Conservation (phyloP, 2,797 vertebrate species). For the Lepilemur septentrionalis region DNA sequence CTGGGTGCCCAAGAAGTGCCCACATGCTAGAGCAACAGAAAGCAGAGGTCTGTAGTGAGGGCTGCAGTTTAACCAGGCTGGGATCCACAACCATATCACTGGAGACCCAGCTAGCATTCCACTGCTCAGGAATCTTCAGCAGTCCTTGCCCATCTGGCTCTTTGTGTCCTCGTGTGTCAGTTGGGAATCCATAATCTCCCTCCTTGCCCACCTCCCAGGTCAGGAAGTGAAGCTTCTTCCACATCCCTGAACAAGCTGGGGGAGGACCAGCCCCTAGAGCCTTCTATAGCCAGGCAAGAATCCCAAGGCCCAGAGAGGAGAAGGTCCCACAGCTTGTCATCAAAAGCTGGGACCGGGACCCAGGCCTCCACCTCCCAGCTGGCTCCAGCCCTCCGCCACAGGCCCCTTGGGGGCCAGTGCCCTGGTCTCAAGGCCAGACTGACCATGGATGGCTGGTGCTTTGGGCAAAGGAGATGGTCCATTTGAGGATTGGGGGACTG, state of each 20-base stretch:
- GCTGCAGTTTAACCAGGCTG: conserved; percentile 79
- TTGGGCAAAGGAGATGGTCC: background rate
- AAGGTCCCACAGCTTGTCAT: background rate
- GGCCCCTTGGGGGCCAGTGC: no score
- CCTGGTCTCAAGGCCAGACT: background rate
- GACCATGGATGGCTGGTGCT: background rate
- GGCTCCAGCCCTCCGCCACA: background rate
- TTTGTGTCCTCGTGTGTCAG: background rate
- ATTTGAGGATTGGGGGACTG: background rate
- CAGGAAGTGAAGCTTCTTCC: background rate
- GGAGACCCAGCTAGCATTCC: conserved; percentile 82
- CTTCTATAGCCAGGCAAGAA: background rate
- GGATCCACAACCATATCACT: conserved; percentile 78
- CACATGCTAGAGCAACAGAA: background rate
- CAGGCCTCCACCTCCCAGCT: background rate
- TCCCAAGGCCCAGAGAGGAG: background rate
- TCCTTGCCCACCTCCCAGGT: background rate
- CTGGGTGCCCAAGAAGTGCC: background rate
- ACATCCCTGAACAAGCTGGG: background rate
- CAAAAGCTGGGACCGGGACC: background rate
- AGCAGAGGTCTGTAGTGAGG: conserved; percentile 81
- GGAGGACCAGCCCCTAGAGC: background rate
- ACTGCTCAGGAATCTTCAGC: background rate
- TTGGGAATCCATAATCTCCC: background rate
- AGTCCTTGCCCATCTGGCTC: background rate